A percentile compares a stretch with the other conserved stretches of the same genome.
Evolutionary conservation across 2,113 vertebrate genomes (phyloP).

Genomic region (Telmatochromis sp.): DNA sequence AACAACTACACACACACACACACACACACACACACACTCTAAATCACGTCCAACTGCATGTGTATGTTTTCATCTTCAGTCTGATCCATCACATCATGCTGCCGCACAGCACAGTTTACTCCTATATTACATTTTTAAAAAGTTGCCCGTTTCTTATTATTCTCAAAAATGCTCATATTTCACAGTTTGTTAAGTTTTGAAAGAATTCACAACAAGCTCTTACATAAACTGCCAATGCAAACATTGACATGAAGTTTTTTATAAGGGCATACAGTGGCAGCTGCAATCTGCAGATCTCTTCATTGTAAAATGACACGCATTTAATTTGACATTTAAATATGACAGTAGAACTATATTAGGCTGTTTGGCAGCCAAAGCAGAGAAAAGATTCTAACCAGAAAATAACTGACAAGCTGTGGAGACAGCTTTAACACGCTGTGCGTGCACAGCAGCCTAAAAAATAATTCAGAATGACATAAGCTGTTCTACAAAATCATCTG

Average conservation of each 20-base stretch:
- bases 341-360: not conserved
- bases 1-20: slow-evolving; percentile 62
- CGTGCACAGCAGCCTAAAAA: not conserved
- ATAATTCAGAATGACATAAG: not conserved
- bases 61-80: not conserved
- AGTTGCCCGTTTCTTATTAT: not conserved
- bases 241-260: not conserved
- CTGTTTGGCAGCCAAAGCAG: not conserved
- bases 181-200: not conserved
- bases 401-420: not conserved
- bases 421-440: not conserved
- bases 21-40: not conserved
- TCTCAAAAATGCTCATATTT: not conserved
- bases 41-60: not conserved
- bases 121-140: not conserved
- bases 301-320: not conserved
- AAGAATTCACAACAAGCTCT: not conserved
- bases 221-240: not conserved
- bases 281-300: not conserved
- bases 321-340: not conserved
- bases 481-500: not conserved
- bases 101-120: not conserved
- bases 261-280: not conserved
- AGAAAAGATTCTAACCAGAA: not conserved
- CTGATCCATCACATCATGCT: not conserved